phyloP scores from a whole-genome alignment of 1,140 invertebrate genomes.

The Heliconius himera region DNA sequence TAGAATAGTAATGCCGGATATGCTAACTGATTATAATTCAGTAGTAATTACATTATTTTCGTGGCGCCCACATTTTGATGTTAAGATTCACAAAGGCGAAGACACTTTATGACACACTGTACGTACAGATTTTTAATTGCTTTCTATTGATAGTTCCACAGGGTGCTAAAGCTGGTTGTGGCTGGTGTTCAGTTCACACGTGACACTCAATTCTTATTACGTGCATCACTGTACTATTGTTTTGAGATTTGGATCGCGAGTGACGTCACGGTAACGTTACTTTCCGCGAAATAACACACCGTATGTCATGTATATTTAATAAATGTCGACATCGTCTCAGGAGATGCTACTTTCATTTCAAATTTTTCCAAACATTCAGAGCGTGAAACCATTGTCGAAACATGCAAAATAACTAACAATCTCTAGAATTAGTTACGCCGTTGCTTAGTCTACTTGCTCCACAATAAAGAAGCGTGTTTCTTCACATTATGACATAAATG shows the following conservation, averaged over 20 bases:
- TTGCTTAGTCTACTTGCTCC: conserved; percentile 73
- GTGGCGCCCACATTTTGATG: conserved; percentile 44
- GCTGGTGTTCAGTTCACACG: conserved; percentile 56
- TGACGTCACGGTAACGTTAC: conserved; percentile 71
- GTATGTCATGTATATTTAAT: conserved; percentile 38
- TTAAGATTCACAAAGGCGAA: conserved; percentile 36
- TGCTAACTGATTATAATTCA: conserved; percentile 61
- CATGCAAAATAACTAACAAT: conserved; percentile 81
- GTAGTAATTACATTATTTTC: conserved; percentile 58
- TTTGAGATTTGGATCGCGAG: conserved; percentile 61
- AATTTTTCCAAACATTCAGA: conserved; percentile 71
- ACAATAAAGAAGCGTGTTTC: conserved; percentile 72
- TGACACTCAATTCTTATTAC: conserved; percentile 56
- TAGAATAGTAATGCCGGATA: conserved; percentile 58
- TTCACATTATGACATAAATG: conserved; percentile 68
- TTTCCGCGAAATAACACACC: conserved; percentile 53
- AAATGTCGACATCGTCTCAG: conserved; percentile 47
- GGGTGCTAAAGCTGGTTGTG: conserved; percentile 35
- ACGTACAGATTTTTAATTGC: conserved; percentile 62
- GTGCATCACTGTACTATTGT: conserved; percentile 72
- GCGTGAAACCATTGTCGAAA: conserved; percentile 80
- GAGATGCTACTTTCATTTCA: conserved; percentile 74
- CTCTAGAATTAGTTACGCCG: conserved; percentile 79
- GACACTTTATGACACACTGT: conserved; percentile 49
- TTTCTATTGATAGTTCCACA: conserved; percentile 68